Evolutionary conservation across 2,797 vertebrate species (phyloP), one percentile per base, ranked within the genome.

Genomic region (Selene dorsalis): DNA sequence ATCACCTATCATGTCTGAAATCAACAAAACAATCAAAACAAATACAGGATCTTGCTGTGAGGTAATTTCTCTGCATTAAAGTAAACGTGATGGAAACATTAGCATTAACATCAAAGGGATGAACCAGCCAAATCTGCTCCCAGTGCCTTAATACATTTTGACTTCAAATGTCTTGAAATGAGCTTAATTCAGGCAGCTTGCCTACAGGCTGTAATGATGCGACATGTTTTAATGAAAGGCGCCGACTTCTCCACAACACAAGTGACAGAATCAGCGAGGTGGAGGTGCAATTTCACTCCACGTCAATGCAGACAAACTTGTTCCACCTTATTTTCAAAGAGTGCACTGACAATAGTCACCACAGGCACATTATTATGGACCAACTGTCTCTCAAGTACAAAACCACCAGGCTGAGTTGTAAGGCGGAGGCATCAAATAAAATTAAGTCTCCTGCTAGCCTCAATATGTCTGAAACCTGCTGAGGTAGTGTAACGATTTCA

Each of bases 401-500:
- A 81, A 83, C 65, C 39, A 62, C 43, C 28, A 57, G 52, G 69
- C 56, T 18, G 1, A 77, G 59, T 52, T 69, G 67, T 68, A 74
- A 79, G 66, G n/a, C 68, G 76, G 60, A 55, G 24, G 45, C 70
- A 82, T 87, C 65, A 81, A 78, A 88, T 77, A 72, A 76, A 87
- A 85, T 55, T 0, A 73, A 22, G 66, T 77, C 64, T 78, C 63
- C 73, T 48, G 55, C 58, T 75, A 82, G 65, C 84, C 86, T 83
- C 84, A 84, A 83, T 85, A 68, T 67, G 78, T 88, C 85, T 86
- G 75, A 83, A 87, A 84, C 57, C 47, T 83, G 84, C 84, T 87
- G 87, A 86, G 73, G 71, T 81, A 26, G 80, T 52, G 43, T 24
- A 80, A 83, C 63, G 67, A 13, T 79, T 62, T 69, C 65, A 55